phyloP scores from a whole-genome alignment of 1,140 invertebrate genomes.

The Pogonognathellus flavescens region DNA sequence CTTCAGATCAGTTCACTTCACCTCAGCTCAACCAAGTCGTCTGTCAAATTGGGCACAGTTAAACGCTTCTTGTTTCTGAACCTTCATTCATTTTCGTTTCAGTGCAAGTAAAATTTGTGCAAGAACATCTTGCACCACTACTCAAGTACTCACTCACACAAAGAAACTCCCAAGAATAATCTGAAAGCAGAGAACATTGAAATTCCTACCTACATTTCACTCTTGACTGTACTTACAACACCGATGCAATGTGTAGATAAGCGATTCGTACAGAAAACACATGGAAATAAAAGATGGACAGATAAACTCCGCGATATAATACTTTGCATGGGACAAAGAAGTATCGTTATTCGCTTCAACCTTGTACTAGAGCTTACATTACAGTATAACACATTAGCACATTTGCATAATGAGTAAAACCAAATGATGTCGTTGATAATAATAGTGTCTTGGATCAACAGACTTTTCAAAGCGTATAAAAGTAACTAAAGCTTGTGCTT shows the following conservation, averaged over 20 bases:
- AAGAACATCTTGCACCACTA: no score
- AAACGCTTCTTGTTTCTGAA: constrained; percentile 31
- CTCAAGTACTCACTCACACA: no score
- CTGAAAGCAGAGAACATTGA: neutral
- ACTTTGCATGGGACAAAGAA: no score
- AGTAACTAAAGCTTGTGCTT: no score
- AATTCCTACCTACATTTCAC: neutral
- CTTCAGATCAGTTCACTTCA: constrained; percentile 43
- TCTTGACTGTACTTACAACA: no score
- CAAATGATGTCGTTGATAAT: neutral
- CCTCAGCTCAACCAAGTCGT: constrained; percentile 29
- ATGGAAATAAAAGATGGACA: no score
- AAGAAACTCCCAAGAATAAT: neutral
- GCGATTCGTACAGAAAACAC: no score
- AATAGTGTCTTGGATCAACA: constrained; percentile 23
- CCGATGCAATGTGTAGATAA: no score
- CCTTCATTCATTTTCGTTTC: constrained; percentile 47
- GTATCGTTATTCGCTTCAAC: no score
- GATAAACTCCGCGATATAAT: no score
- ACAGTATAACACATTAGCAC: no score
- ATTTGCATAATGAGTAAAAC: neutral
- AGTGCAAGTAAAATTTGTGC: neutral
- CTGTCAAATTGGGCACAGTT: constrained; percentile 35
- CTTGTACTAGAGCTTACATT: no score
- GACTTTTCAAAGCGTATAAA: neutral